Percentiles rank a stretch among this genome's conserved stretches.
Evolutionary conservation across 2,113 vertebrate genomes (phyloP).

Genomic region (Scomber colias): DNA sequence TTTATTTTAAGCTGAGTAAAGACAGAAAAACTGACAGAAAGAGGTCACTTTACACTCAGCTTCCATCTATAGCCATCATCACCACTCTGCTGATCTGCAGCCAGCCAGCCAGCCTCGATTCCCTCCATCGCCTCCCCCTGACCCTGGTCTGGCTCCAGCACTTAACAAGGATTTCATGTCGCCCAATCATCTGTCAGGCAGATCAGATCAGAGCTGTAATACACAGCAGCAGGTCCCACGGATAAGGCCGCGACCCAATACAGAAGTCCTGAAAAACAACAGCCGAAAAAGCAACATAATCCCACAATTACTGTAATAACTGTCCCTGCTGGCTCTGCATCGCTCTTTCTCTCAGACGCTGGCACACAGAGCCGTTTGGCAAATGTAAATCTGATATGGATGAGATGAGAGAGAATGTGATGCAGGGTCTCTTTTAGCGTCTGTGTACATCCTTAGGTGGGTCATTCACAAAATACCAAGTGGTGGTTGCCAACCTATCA

Average conservation of each 20-base stretch:
- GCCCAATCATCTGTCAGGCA: slow-evolving; percentile 69
- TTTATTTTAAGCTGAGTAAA: background rate
- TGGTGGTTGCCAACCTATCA: slow-evolving; percentile 28
- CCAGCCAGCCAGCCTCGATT: background rate
- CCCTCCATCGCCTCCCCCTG: slow-evolving; percentile 10
- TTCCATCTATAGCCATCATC: slow-evolving; percentile 11
- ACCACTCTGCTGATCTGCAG: slow-evolving; percentile 33
- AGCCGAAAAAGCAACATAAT: slow-evolving; percentile 66
- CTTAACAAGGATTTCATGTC: slow-evolving; percentile 80
- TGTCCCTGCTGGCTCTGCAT: background rate
- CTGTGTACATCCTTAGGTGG: slow-evolving; percentile 26
- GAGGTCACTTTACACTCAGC: slow-evolving; percentile 55
- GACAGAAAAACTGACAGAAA: slow-evolving; percentile 25
- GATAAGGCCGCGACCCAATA: slow-evolving; percentile 43
- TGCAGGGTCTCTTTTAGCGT: slow-evolving; percentile 13
- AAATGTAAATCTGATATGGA: slow-evolving; percentile 46
- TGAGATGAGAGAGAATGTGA: background rate
- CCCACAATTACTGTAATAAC: slow-evolving; percentile 75
- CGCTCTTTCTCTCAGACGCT: background rate
- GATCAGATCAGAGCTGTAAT: slow-evolving; percentile 72
- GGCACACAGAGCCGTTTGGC: slow-evolving; percentile 21
- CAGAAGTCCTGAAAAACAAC: slow-evolving; percentile 61
- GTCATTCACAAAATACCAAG: slow-evolving; percentile 62
- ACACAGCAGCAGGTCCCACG: slow-evolving; percentile 65
- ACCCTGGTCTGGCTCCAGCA: slow-evolving; percentile 74